Conservation (phyloP, 2,888 invertebrate genomes). For the Glaucopsyche alexis region DNA sequence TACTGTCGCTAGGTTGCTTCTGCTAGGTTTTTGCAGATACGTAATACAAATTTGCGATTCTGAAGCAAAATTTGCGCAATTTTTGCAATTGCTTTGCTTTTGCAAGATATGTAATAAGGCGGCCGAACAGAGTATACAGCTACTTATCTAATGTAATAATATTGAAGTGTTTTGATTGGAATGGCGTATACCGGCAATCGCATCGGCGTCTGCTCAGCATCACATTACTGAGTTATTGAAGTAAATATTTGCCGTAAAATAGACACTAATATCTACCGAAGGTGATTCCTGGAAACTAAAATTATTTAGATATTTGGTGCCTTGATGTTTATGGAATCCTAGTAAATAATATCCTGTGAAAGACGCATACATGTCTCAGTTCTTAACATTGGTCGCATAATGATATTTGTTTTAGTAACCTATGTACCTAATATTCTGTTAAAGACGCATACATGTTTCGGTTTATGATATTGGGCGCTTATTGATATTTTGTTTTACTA, state of each 20-base stretch:
- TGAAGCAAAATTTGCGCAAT: too few species aligned
- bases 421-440: too few species aligned
- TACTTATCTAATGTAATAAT: neutral
- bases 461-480: too few species aligned
- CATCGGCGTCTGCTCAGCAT: neutral
- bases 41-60: too few species aligned
- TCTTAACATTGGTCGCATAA: too few species aligned
- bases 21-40: too few species aligned
- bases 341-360: neutral
- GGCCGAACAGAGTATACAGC: neutral
- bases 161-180: neutral
- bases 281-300: neutral
- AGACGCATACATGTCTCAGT: neutral
- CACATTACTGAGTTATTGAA: conserved; percentile 2
- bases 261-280: neutral
- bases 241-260: conserved; percentile 16
- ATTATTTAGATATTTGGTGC: neutral
- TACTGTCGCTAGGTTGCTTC: too few species aligned
- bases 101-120: too few species aligned
- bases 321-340: neutral
- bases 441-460: too few species aligned
- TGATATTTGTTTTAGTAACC: too few species aligned
- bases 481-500: too few species aligned
- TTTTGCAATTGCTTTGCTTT: too few species aligned
- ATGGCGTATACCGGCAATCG: neutral